A percentile compares a stretch with the other conserved stretches of the same genome.
Conservation (phyloP, 1,140 invertebrate species). For the Dolichoris vasculosae region DNA sequence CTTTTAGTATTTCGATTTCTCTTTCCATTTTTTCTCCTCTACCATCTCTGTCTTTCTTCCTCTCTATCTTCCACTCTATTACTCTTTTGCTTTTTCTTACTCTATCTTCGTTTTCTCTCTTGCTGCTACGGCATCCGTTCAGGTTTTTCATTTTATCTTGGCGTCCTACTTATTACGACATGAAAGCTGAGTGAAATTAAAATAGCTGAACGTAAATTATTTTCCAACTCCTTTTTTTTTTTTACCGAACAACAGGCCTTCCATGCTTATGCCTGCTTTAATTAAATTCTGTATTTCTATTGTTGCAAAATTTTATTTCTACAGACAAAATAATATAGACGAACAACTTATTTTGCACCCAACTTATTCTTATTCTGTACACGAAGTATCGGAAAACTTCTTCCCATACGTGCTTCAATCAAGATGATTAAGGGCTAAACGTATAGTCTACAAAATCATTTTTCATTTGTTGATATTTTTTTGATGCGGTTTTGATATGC, state of each 20-base stretch:
- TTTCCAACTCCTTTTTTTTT: conserved; percentile 48
- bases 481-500: not conserved
- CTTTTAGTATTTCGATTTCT: conserved; percentile 44
- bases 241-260: conserved; percentile 33
- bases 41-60: not conserved
- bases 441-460: not conserved
- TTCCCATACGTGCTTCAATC: not conserved
- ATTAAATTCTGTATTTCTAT: conserved; percentile 37
- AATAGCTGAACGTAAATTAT: conserved; percentile 46
- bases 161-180: conserved; percentile 36
- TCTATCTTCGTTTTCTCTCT: not conserved
- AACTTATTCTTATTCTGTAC: not conserved
- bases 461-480: not conserved
- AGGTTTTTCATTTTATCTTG: conserved; percentile 43
- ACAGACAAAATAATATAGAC: not conserved
- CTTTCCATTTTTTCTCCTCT: not conserved
- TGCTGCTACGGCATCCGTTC: not conserved
- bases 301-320: not conserved
- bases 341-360: not conserved
- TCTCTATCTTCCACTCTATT: not conserved
- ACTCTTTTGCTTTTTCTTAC: not conserved
- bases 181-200: conserved; percentile 34
- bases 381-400: not conserved
- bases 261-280: conserved; percentile 16
- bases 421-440: not conserved